A percentile compares a stretch with the other conserved stretches of the same genome.
These are phyloP conservation scores for Zaprionus camerounensis DNA, from an alignment of 1,140 invertebrate species.

Conservation along the genomic window DNA sequence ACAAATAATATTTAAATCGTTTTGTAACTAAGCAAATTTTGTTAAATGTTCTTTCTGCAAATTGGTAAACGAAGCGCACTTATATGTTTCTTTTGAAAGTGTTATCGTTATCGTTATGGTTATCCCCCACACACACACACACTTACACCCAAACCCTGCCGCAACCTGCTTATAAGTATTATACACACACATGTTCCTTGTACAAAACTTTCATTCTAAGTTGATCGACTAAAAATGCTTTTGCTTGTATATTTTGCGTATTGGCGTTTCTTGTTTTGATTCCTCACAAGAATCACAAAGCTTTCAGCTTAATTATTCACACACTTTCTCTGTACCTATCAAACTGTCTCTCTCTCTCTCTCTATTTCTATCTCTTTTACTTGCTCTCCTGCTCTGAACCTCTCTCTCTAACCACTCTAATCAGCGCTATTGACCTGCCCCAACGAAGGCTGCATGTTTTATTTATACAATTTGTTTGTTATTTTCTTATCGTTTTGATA, in stretches of 20 bases:
- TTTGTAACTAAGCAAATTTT: constrained; percentile 27
- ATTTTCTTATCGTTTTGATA: not conserved
- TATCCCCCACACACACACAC: constrained; percentile 26
- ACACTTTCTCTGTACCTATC: constrained; percentile 23
- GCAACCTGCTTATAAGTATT: constrained; percentile 20
- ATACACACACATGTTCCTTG: constrained; percentile 27
- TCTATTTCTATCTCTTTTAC: not conserved
- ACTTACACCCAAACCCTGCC: not conserved
- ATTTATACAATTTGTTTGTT: constrained; percentile 22
- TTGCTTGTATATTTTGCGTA: constrained; percentile 69
- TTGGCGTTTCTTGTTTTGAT: constrained; percentile 55
- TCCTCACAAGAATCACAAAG: constrained; percentile 9
- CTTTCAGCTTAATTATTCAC: constrained; percentile 43
- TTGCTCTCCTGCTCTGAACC: not conserved
- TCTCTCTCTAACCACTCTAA: constrained; percentile 12
- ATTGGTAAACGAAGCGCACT: constrained; percentile 25
- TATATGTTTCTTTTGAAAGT: constrained; percentile 27
- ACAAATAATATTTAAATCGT: constrained; percentile 29
- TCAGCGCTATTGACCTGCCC: constrained; percentile 9
- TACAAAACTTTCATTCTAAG: constrained; percentile 41
- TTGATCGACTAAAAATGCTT: constrained; percentile 35
- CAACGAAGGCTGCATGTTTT: constrained; percentile 60
- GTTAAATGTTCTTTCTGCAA: constrained; percentile 21
- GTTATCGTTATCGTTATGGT: constrained; percentile 46
- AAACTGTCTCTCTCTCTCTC: constrained; percentile 14